Conservation (phyloP, 2,113 vertebrate genomes). For the Haliaeetus leucogaster region DNA sequence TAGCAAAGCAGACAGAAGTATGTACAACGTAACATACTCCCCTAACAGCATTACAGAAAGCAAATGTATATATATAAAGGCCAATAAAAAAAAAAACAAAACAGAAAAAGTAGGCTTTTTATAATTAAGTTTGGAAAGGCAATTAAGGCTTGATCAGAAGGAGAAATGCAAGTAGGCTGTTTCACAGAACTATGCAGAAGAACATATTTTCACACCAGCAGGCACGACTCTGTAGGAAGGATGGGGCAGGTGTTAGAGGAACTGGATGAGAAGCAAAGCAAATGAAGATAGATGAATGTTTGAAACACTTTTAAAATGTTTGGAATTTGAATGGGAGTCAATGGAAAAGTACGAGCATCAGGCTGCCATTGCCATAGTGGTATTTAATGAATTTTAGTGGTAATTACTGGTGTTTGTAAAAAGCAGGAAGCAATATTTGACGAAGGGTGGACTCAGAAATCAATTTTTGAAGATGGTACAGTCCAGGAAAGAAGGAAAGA, state of each 20-base stretch:
- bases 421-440: background rate
- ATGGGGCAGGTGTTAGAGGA: slow-evolving; percentile 29
- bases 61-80: background rate
- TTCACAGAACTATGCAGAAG: background rate
- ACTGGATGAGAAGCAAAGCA: slow-evolving; percentile 19
- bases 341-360: background rate
- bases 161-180: slow-evolving; percentile 9
- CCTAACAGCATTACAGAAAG: background rate
- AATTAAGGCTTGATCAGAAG: slow-evolving; percentile 1
- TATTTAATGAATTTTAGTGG: background rate
- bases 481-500: background rate
- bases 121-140: background rate
- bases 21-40: background rate
- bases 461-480: background rate
- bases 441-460: background rate
- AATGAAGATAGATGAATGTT: slow-evolving; percentile 28
- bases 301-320: slow-evolving; percentile 44
- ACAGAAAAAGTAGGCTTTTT: background rate
- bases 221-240: slow-evolving; percentile 14
- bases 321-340: slow-evolving; percentile 5
- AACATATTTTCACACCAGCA: slow-evolving; percentile 47
- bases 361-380: background rate
- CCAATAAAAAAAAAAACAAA: background rate
- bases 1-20: background rate
- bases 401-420: background rate